Evolutionary conservation across 1,140 invertebrate species (phyloP).

Genomic region (Trissolcus basalis): DNA sequence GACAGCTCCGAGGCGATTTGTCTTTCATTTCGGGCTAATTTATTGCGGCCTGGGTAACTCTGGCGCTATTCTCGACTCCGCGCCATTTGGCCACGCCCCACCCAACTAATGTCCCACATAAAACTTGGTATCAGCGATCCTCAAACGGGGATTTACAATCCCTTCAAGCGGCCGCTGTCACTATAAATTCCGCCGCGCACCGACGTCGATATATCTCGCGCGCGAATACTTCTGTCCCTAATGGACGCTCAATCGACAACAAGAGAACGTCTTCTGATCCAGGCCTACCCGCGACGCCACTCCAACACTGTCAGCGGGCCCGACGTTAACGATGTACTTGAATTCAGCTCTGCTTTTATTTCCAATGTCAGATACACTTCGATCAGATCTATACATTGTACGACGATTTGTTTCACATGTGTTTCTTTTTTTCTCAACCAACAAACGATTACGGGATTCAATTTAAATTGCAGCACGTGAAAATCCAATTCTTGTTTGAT

Average conservation of each 20-base stretch:
- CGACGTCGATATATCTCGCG: conserved; percentile 71
- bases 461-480: no score
- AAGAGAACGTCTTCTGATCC: conserved; percentile 39
- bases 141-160: conserved; percentile 78
- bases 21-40: conserved; percentile 77
- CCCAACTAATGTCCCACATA: conserved; percentile 77
- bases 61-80: conserved; percentile 63
- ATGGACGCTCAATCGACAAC: conserved; percentile 71
- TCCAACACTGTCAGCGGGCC: conserved; percentile 33
- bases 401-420: conserved; percentile 41
- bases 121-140: conserved; percentile 78
- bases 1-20: conserved; percentile 76
- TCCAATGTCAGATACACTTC: conserved; percentile 6
- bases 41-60: conserved; percentile 67
- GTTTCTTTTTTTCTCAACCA: neutral
- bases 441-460: no score
- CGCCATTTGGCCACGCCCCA: conserved; percentile 74
- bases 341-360: conserved; percentile 11
- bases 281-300: conserved; percentile 35
- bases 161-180: conserved; percentile 75
- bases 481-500: no score
- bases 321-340: conserved; percentile 48
- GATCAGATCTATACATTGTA: conserved; percentile 11
- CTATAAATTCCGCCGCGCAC: conserved; percentile 71
- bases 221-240: conserved; percentile 76